These are phyloP conservation scores for Falcaria lacertinaria DNA, from an alignment of 2,888 invertebrate species.

Conservation along the genomic window DNA sequence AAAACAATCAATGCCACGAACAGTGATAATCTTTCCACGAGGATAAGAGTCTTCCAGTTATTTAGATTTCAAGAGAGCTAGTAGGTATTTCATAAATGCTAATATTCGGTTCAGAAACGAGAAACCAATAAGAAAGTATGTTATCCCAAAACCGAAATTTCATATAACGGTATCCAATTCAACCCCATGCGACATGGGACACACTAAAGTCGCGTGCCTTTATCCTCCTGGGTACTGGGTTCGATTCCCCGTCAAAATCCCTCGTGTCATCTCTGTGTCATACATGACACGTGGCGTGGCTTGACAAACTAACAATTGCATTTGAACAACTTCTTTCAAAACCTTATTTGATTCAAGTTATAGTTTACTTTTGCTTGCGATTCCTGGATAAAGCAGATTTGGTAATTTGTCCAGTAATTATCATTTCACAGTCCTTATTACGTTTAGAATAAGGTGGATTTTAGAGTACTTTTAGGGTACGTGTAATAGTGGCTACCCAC, in stretches of 20 bases:
- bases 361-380: background rate
- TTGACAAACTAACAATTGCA: background rate
- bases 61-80: no score
- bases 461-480: background rate
- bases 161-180: constrained; percentile 16
- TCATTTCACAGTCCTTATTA: background rate
- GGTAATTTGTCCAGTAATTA: background rate
- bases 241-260: constrained; percentile 23
- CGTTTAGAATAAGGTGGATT: background rate
- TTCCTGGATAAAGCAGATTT: background rate
- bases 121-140: no score
- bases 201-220: constrained; percentile 20
- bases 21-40: no score
- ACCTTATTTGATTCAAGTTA: background rate
- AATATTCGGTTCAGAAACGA: no score
- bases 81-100: no score
- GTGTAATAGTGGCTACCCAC: constrained; percentile 2
- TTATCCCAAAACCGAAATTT: constrained; percentile 2
- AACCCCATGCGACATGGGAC: constrained; percentile 13
- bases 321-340: background rate
- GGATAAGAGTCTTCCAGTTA: no score
- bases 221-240: constrained; percentile 23
- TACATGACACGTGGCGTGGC: constrained; percentile 17
- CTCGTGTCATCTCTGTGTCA: constrained; percentile 22
- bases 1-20: no score